phyloP scores from a whole-genome alignment of 2,888 invertebrate species.

The Caenorhabditis parvicauda region DNA sequence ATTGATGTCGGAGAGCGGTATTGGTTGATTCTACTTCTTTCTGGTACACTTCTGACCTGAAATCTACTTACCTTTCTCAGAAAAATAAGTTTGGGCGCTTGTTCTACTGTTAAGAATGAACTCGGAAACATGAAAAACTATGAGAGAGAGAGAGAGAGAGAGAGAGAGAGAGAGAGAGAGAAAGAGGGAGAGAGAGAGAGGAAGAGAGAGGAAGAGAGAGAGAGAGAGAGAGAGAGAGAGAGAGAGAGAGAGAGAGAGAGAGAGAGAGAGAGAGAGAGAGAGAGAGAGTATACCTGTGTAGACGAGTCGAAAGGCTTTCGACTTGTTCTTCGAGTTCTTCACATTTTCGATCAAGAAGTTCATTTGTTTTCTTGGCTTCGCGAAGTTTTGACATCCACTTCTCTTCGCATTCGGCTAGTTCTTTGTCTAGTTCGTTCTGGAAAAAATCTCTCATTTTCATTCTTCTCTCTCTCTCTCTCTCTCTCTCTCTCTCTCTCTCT shows the following conservation, averaged over 20 bases:
- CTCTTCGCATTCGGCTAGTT: conserved; percentile 30
- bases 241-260: neutral
- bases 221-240: conserved; percentile 5
- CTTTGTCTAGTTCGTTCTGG: conserved; percentile 38
- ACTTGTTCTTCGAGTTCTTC: too few relatives aligned
- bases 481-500: conserved; percentile 10
- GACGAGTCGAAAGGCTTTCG: too few relatives aligned
- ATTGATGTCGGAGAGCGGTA: conserved; percentile 27
- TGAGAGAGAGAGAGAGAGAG: conserved; percentile 5
- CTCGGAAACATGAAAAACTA: conserved; percentile 6
- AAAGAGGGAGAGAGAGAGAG: conserved; percentile 1
- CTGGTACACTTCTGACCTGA: conserved; percentile 37
- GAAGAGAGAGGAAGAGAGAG: conserved; percentile 8
- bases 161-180: conserved; percentile 14
- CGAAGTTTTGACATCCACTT: conserved; percentile 42
- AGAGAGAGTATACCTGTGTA: too few relatives aligned
- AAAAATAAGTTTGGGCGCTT: conserved; percentile 4
- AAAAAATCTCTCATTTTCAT: too few relatives aligned
- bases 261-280: conserved; percentile 4
- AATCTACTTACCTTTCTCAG: conserved; percentile 1
- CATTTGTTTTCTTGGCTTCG: conserved; percentile 22
- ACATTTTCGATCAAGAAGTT: too few relatives aligned
- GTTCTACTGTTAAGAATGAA: conserved; percentile 4
- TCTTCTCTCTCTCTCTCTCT: conserved; percentile 6
- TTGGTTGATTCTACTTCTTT: conserved; percentile 39